A percentile compares a stretch with the other conserved stretches of the same genome.
These are phyloP conservation scores for Elysia chlorotica DNA, from an alignment of 1,140 invertebrate genomes.

Conservation along the genomic window DNA sequence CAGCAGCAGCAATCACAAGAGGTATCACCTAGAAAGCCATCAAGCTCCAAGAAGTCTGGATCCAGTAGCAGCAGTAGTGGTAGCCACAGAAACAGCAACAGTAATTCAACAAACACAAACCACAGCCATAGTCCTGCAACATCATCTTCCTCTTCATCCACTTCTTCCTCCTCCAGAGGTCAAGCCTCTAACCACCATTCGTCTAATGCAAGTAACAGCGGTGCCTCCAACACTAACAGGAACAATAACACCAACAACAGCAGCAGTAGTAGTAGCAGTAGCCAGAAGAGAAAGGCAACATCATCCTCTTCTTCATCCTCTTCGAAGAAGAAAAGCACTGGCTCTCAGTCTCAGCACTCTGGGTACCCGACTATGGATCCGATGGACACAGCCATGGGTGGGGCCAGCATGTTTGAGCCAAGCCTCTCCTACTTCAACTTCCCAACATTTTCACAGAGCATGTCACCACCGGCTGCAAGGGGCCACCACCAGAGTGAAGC, in stretches of 20 bases:
- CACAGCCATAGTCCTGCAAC: slow-evolving; percentile 33
- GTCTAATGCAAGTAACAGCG: slow-evolving; percentile 14
- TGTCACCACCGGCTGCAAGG: slow-evolving; percentile 50
- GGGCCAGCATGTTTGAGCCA: slow-evolving; percentile 54
- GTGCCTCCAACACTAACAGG: slow-evolving; percentile 6
- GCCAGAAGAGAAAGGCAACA: slow-evolving; percentile 14
- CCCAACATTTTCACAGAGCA: slow-evolving; percentile 47
- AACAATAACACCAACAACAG: background rate
- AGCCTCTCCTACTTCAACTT: slow-evolving; percentile 51
- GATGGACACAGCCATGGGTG: slow-evolving; percentile 50
- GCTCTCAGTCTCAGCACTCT: slow-evolving; percentile 28
- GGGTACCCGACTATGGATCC: slow-evolving; percentile 32
- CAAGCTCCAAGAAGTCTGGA: background rate
- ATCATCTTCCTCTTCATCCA: slow-evolving; percentile 6
- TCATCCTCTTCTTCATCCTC: slow-evolving; percentile 13
- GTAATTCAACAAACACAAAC: slow-evolving; percentile 21
- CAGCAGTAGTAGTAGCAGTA: slow-evolving; percentile 26
- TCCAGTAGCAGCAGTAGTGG: background rate
- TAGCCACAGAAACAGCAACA: background rate
- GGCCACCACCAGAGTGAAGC: too few relatives aligned
- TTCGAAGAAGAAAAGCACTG: slow-evolving; percentile 36
- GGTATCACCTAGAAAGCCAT: background rate
- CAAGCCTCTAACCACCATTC: slow-evolving; percentile 22
- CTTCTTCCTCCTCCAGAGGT: slow-evolving; percentile 19
- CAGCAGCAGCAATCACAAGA: slow-evolving; percentile 8